Evolutionary conservation across 2,888 invertebrate genomes (phyloP), one percentile per base, ranked within the genome.

Genomic region (Pasiphila rectangulata): DNA sequence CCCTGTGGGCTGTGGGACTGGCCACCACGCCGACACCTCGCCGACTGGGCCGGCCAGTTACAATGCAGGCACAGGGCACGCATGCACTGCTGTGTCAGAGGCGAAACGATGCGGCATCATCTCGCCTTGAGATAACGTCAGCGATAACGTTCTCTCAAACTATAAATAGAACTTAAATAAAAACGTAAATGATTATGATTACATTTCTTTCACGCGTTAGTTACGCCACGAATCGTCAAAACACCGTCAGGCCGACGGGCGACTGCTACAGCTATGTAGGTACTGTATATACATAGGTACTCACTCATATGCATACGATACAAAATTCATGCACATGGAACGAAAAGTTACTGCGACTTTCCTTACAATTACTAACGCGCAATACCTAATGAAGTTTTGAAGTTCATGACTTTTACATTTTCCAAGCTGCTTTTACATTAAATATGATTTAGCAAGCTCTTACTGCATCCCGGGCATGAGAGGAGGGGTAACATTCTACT

Each of bases 41-140:
- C 54, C 51, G 58, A 59, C 58, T 58, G 60, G 50, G 46, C 47
- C 50, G 46, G 54, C 54, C 43, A 46, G 43, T 51, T 45, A 48
- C 54, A 45, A 50, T 41, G 41, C 41, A 48, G 27, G 40, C 49
- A 51, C 54, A 44, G 46, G 43, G 57, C 59, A 58, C 56, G 57
- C 61, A 59, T 60, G 51, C 57, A 51, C 56, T 60, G 51, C 57
- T 52, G 56, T 54, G 51, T 45, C 53, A 56, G 50, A 54, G 37
- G 51, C 62, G 51, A 56, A 63, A 56, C 62, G 47, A 50, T 51
- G 51, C 50, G 56, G 54, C 61, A 63, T 60, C 75, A 80, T 82
- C 77, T 84, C 75, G 80, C 82, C 79, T 80, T 81, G 80, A 85
- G 85, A 88, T 86, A 88, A 83, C 82, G 78, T 71, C 69, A 65